phyloP scores from a whole-genome alignment of 2,888 invertebrate species.

The Zygothrica quintamaculata region DNA sequence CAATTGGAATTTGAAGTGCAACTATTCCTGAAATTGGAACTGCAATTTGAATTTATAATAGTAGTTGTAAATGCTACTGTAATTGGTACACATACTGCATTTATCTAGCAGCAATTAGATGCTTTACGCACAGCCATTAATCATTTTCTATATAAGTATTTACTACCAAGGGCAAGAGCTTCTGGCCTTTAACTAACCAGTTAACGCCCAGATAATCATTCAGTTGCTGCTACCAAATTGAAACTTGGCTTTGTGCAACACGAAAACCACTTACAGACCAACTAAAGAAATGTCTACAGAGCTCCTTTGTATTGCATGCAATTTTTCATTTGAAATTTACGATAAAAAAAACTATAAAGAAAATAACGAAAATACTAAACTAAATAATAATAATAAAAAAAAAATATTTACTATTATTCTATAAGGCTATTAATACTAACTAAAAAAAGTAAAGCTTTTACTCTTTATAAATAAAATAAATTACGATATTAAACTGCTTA shows the following conservation, averaged over 20 bases:
- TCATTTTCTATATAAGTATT: conserved; percentile 7
- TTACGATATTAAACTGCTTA: too few relatives aligned
- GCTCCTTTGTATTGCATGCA: too few relatives aligned
- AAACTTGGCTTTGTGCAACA: background rate
- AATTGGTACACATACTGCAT: background rate
- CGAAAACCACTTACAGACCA: background rate
- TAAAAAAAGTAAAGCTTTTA: too few relatives aligned
- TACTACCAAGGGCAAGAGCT: conserved; percentile 15
- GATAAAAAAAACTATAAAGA: too few relatives aligned
- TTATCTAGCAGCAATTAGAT: background rate
- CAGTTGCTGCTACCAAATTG: conserved; percentile 1
- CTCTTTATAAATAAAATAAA: too few relatives aligned
- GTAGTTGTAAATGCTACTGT: conserved; percentile 4
- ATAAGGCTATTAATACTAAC: too few relatives aligned
- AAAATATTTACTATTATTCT: too few relatives aligned
- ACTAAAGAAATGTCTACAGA: too few relatives aligned
- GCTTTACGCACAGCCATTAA: conserved; percentile 26
- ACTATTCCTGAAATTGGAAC: background rate
- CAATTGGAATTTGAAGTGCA: conserved; percentile 36
- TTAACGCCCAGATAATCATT: conserved; percentile 23
- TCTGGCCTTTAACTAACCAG: conserved; percentile 24
- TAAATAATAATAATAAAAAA: too few relatives aligned
- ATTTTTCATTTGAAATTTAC: background rate
- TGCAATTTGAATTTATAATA: conserved; percentile 2
- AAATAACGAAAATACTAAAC: background rate